Percentiles rank a stretch among this genome's conserved stretches.
phyloP scores from a whole-genome alignment of 2,113 vertebrate genomes.

The Tenebrosternarchus preto region DNA sequence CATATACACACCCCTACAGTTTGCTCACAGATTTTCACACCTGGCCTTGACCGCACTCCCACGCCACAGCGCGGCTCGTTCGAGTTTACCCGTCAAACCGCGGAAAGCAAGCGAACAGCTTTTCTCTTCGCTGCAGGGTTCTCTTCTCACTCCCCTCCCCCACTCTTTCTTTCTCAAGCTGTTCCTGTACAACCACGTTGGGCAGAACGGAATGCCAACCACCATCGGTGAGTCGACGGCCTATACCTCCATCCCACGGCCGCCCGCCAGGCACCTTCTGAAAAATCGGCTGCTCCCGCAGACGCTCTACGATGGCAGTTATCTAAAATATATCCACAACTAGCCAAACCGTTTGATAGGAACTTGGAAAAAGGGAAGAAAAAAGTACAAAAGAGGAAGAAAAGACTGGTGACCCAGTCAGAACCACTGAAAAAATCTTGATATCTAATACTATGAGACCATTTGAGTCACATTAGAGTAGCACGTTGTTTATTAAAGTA shows the following conservation, averaged over 20 bases:
- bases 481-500: no score
- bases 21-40: slow-evolving; percentile 49
- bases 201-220: slow-evolving; percentile 79
- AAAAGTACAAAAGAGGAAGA: no score
- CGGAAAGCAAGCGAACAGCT: background rate
- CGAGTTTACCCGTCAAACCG: slow-evolving; percentile 30
- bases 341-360: no score
- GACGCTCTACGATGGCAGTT: background rate
- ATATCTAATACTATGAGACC: no score
- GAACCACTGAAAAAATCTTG: no score
- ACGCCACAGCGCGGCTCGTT: slow-evolving; percentile 18
- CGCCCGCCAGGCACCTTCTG: background rate
- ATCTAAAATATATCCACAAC: background rate
- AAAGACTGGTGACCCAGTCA: no score
- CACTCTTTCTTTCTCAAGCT: slow-evolving; percentile 73
- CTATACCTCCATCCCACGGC: no score
- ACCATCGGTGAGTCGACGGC: slow-evolving; percentile 79
- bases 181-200: slow-evolving; percentile 88
- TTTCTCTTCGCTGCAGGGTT: slow-evolving; percentile 12
- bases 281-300: slow-evolving; percentile 6
- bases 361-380: no score
- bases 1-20: slow-evolving; percentile 32
- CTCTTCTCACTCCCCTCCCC: background rate
- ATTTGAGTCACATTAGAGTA: no score
- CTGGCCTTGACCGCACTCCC: slow-evolving; percentile 19